Base-by-base conservation (phyloP, 2,797 vertebrate genomes). In the Premnoplex brunnescens region DNA sequence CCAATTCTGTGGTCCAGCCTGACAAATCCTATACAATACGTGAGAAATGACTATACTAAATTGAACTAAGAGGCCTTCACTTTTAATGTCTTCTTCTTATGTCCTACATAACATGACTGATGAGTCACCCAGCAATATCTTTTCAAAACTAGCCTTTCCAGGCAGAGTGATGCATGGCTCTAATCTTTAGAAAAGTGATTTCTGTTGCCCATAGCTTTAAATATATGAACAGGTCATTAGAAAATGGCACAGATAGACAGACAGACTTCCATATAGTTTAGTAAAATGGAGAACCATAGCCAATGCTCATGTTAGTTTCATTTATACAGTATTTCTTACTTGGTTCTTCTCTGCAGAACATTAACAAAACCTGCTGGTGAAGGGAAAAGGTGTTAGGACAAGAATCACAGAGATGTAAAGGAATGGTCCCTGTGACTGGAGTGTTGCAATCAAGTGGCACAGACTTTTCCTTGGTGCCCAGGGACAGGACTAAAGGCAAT, bases 51-150 rank as follows among this genome's bases (percentile, higher is more conserved):
- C 73, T 76, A 27, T 68, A 41, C 60, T 77, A 93, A 93, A 94
- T 91, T 84, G 90, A 93, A 89, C 55, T 95, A 94, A 92, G 88
- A 95, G 80, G 77, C 52, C 84, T 96, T 96, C 85, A 78, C 62
- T 91, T 91, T 79, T 82, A 84, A 94, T 86, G 21, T 88, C 84
- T 92, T 91, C 48, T 95, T 92, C 54, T 93, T 32, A 6, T 85
- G 68, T 73, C 78, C 73, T 92, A 21, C 41, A 28, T 86, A 88
- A 60, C 44, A 48, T 73, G 79, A 94, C 58, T 95, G 94, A 80
- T 80, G 75, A 89, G 78, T 95, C 91, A 95, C 17, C 20, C 77
- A 85, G 73, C 67, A 73, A 15, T 91, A 88, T 94, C 54, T 63
- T 76, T 94, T 92, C 78, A 88, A 88, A 85, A 59, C 56, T 77